Percentiles rank a stretch among this genome's conserved stretches.
Conservation (phyloP, 1,140 invertebrate species). For the Drosophila pachea region DNA sequence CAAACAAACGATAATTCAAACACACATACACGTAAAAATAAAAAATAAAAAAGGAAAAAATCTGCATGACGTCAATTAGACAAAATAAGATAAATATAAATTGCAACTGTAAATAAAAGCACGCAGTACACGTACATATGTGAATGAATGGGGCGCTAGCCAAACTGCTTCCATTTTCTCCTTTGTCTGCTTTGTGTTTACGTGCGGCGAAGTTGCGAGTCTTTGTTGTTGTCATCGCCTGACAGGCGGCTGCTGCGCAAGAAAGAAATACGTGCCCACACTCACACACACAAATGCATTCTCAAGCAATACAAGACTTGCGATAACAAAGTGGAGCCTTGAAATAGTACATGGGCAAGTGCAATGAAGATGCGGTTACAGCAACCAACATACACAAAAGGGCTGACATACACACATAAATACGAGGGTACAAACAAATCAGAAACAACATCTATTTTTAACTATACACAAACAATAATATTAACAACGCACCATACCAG, state of each 20-base stretch:
- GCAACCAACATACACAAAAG: conserved; percentile 24
- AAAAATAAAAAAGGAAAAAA: conserved; percentile 4
- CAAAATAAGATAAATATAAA: conserved; percentile 60
- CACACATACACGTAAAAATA: conserved; percentile 14
- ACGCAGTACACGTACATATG: conserved; percentile 16
- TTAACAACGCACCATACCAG: conserved; percentile 28
- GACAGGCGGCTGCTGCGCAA: conserved; percentile 36
- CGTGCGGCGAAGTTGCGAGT: conserved; percentile 50
- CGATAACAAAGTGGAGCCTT: conserved; percentile 65
- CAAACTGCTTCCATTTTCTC: conserved; percentile 37
- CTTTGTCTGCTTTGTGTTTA: conserved; percentile 32
- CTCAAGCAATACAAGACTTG: conserved; percentile 48
- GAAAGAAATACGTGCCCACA: conserved; percentile 31
- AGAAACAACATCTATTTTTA: conserved; percentile 43
- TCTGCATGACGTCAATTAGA: conserved; percentile 61
- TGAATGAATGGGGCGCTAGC: conserved; percentile 34
- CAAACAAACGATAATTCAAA: conserved; percentile 3
- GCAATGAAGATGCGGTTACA: conserved; percentile 50
- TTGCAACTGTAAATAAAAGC: conserved; percentile 34
- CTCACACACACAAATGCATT: neutral
- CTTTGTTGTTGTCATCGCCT: conserved; percentile 58
- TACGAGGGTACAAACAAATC: conserved; percentile 34
- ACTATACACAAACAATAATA: conserved; percentile 42
- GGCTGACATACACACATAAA: conserved; percentile 24
- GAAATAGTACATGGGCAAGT: conserved; percentile 54